Evolutionary conservation across 1,140 invertebrate species (phyloP).

Genomic region (Drosophila nasuta): DNA sequence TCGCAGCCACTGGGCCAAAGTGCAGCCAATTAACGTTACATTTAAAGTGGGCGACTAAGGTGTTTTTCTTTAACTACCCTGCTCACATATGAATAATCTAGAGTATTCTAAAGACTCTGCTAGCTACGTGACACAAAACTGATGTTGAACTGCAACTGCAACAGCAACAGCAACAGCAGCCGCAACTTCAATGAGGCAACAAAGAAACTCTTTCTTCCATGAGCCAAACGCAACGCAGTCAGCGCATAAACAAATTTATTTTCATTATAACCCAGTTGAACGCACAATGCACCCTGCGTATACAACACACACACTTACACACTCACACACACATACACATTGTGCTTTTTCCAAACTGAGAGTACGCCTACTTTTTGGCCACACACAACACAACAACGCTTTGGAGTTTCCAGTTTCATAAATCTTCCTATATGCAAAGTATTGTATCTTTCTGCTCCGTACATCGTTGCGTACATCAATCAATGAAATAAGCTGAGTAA

Average conservation of each 20-base stretch:
- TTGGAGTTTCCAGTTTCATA: background rate
- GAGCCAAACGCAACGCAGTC: slow-evolving; percentile 39
- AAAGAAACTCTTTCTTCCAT: slow-evolving; percentile 65
- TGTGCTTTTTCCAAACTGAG: slow-evolving; percentile 8
- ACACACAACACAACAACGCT: background rate
- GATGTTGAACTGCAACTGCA: slow-evolving; percentile 50
- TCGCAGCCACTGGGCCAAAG: slow-evolving; percentile 42
- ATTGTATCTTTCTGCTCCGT: background rate
- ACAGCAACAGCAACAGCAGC: slow-evolving; percentile 3
- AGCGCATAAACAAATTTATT: slow-evolving; percentile 72
- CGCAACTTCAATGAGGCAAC: slow-evolving; percentile 43
- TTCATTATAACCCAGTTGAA: slow-evolving; percentile 52
- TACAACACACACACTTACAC: slow-evolving; percentile 12
- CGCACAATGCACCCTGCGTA: background rate
- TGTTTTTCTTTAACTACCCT: slow-evolving; percentile 2
- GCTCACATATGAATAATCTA: background rate
- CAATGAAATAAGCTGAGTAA: background rate
- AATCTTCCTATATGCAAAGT: background rate
- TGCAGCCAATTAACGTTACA: slow-evolving; percentile 50
- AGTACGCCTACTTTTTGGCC: slow-evolving; percentile 45
- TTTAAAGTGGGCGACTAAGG: slow-evolving; percentile 50
- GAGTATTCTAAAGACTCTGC: background rate
- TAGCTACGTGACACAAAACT: slow-evolving; percentile 65
- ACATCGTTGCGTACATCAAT: background rate
- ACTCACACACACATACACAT: background rate